A percentile compares a stretch with the other conserved stretches of the same genome.
These are phyloP conservation scores for Paedocypris micromegethes DNA, from an alignment of 2,797 vertebrate species.

Conservation along the genomic window DNA sequence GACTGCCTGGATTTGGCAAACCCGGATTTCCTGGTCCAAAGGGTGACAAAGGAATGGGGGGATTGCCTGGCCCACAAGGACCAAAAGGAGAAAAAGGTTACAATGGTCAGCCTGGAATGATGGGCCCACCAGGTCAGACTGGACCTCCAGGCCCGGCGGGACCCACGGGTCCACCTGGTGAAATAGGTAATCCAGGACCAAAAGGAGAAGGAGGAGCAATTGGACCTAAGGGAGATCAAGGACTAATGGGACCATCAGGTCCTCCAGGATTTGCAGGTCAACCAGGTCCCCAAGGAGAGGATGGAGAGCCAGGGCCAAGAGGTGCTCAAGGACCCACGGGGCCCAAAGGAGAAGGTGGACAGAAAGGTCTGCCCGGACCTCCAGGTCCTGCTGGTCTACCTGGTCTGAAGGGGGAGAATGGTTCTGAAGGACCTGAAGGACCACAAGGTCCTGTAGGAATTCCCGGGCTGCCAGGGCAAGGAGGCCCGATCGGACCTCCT, in stretches of 20 bases:
- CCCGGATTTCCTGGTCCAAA: slow-evolving; percentile 87
- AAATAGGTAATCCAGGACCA: slow-evolving; percentile 78
- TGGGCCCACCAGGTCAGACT: slow-evolving; percentile 78
- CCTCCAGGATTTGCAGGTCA: slow-evolving; percentile 82
- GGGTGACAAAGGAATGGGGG: slow-evolving; percentile 83
- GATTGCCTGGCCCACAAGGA: slow-evolving; percentile 76
- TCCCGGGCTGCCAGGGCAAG: slow-evolving; percentile 82
- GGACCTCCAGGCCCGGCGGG: slow-evolving; percentile 80
- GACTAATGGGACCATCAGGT: slow-evolving; percentile 82
- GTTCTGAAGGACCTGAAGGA: slow-evolving; percentile 79
- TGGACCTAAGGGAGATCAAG: slow-evolving; percentile 80
- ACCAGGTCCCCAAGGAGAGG: slow-evolving; percentile 83
- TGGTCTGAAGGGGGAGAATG: slow-evolving; percentile 82
- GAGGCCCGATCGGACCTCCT: slow-evolving; percentile 81
- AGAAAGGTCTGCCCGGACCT: slow-evolving; percentile 81
- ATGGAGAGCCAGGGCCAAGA: slow-evolving; percentile 81
- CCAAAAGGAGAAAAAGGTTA: slow-evolving; percentile 88
- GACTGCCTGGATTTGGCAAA: slow-evolving; percentile 88
- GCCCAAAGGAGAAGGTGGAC: slow-evolving; percentile 84
- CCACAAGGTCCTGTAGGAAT: slow-evolving; percentile 89
- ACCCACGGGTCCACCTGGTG: slow-evolving; percentile 78
- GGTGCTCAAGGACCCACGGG: slow-evolving; percentile 80
- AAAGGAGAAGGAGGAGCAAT: slow-evolving; percentile 83
- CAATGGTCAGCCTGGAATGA: slow-evolving; percentile 77
- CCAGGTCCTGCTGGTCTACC: slow-evolving; percentile 75